A percentile compares a stretch with the other conserved stretches of the same genome.
Evolutionary conservation across 2,797 vertebrate species (phyloP).

Genomic region (Liparis tanakae): DNA sequence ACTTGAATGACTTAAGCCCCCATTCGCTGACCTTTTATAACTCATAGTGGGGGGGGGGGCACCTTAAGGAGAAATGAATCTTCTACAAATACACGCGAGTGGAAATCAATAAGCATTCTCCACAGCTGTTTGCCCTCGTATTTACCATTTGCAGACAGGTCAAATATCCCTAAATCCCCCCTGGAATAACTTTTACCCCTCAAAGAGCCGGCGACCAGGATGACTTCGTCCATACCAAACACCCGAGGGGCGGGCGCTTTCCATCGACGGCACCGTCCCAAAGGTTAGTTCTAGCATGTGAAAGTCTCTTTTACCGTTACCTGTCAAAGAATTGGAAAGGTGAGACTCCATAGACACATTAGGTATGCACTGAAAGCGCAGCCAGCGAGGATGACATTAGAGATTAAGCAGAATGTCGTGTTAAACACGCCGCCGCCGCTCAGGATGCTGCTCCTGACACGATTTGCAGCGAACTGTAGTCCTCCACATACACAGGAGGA

Average conservation of each 20-base stretch:
- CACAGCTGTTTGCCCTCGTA: slow-evolving; percentile 50
- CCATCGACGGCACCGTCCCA: slow-evolving; percentile 13
- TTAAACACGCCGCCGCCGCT: slow-evolving; percentile 1
- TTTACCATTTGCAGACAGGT: slow-evolving; percentile 61
- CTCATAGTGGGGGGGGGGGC: slow-evolving; percentile 15
- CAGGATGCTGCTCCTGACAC: slow-evolving; percentile 14
- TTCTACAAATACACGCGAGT: slow-evolving; percentile 61
- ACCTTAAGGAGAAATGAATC: slow-evolving; percentile 71
- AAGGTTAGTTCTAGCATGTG: slow-evolving; percentile 15
- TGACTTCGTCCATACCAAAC: slow-evolving; percentile 7
- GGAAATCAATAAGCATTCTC: slow-evolving; percentile 76
- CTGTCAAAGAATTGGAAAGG: neutral
- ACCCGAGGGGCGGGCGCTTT: slow-evolving; percentile 13
- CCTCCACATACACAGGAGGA: slow-evolving; percentile 15
- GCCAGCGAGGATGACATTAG: slow-evolving; percentile 24
- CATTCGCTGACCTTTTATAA: slow-evolving; percentile 69
- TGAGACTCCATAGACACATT: slow-evolving; percentile 8
- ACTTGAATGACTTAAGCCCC: slow-evolving; percentile 73
- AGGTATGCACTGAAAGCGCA: neutral
- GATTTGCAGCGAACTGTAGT: slow-evolving; percentile 16
- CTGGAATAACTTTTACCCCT: slow-evolving; percentile 40
- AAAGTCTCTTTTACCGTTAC: neutral
- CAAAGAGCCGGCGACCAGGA: slow-evolving; percentile 3
- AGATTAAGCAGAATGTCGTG: slow-evolving; percentile 13
- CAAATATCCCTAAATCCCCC: slow-evolving; percentile 58